phyloP scores from a whole-genome alignment of 2,113 vertebrate species.

The Ptychochromis oligacanthus region DNA sequence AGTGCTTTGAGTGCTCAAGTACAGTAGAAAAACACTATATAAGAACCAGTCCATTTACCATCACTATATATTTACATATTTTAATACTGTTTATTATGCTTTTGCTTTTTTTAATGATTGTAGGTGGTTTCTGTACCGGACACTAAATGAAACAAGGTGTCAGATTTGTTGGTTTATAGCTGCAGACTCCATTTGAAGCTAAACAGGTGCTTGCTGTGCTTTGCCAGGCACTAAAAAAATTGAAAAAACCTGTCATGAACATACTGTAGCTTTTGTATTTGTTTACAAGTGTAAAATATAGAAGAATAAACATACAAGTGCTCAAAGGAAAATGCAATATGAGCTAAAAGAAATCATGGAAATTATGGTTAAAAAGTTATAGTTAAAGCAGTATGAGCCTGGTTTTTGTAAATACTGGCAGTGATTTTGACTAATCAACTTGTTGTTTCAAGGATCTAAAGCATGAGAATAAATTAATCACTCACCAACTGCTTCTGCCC shows the following conservation, averaged over 20 bases:
- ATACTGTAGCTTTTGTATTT: neutral
- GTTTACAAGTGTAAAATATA: neutral
- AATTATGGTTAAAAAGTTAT: no score
- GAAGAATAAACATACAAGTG: accelerated
- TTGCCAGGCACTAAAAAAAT: neutral
- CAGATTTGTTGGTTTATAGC: neutral
- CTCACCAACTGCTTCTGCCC: accelerated
- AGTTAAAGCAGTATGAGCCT: neutral
- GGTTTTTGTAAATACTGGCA: neutral
- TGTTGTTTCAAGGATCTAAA: neutral
- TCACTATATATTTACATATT: accelerated
- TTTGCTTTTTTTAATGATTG: neutral
- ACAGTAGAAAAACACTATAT: no score
- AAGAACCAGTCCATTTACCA: no score
- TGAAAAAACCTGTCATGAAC: no score
- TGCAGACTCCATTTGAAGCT: neutral
- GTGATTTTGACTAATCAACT: accelerated
- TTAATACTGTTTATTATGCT: accelerated
- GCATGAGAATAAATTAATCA: neutral
- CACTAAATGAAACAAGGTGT: neutral
- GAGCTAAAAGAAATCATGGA: neutral
- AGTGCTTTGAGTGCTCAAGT: no score
- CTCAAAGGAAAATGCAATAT: neutral
- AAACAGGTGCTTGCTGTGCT: neutral
- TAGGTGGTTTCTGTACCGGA: accelerated